Conservation (phyloP, 1,140 invertebrate species). For the Ridgeia piscesae region DNA sequence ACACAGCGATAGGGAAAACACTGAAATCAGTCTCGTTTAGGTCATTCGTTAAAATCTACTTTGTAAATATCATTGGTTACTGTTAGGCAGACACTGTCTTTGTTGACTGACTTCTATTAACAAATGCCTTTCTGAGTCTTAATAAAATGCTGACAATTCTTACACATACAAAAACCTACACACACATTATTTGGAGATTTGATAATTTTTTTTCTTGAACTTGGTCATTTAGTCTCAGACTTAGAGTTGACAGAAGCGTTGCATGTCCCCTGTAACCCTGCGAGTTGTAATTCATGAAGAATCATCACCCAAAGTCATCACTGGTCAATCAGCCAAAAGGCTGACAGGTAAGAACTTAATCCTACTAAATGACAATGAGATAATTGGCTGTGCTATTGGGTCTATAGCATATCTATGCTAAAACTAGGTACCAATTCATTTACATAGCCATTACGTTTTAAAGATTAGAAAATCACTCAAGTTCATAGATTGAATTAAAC, state of each 20-base stretch:
- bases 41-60: too few relatives aligned
- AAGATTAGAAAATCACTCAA: background rate
- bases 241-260: background rate
- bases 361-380: conserved; percentile 1
- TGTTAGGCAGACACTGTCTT: too few relatives aligned
- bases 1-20: too few relatives aligned
- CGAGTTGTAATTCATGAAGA: background rate
- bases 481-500: background rate
- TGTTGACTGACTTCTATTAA: too few relatives aligned
- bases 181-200: too few relatives aligned
- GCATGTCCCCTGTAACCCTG: background rate
- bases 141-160: too few relatives aligned
- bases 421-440: background rate
- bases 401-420: background rate
- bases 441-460: background rate
- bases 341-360: conserved; percentile 5
- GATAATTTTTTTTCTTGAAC: too few relatives aligned
- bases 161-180: too few relatives aligned
- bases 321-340: background rate
- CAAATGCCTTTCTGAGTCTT: too few relatives aligned
- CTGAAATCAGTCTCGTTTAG: too few relatives aligned
- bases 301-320: conserved; percentile 1
- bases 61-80: too few relatives aligned
- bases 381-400: background rate
- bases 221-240: background rate